Percentiles rank a stretch among this genome's conserved stretches.
These are phyloP conservation scores for Tyto alba DNA, from an alignment of 2,113 vertebrate genomes.

Conservation along the genomic window DNA sequence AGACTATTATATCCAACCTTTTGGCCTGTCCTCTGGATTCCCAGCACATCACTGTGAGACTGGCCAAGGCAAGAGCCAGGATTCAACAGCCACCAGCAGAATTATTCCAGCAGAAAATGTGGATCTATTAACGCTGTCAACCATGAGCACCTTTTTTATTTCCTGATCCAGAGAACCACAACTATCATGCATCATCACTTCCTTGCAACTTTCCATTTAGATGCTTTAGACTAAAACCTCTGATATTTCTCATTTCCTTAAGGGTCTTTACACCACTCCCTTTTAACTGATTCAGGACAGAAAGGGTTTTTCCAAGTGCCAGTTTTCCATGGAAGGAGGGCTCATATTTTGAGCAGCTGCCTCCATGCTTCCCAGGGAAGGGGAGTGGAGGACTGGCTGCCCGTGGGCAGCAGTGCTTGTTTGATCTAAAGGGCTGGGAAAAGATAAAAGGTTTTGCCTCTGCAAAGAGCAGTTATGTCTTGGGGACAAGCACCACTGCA, in stretches of 20 bases:
- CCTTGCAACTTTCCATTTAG: neutral
- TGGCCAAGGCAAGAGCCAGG: neutral
- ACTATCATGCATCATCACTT: neutral
- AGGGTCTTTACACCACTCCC: neutral
- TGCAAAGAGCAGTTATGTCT: neutral
- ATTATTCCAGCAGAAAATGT: neutral
- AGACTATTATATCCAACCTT: neutral
- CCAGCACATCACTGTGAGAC: neutral
- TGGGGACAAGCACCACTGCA: neutral
- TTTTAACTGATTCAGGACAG: neutral
- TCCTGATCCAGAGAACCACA: neutral
- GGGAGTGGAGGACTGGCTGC: neutral
- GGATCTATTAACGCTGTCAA: neutral
- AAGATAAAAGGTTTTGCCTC: neutral
- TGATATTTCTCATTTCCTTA: neutral
- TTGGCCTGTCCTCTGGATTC: neutral
- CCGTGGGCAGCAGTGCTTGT: rapidly evolving
- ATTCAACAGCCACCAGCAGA: neutral
- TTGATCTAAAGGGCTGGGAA: neutral
- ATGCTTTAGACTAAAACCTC: neutral
- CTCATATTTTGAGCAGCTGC: neutral
- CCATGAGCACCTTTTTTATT: neutral
- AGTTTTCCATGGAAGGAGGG: neutral
- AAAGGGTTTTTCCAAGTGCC: neutral
- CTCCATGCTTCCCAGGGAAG: neutral